Conservation (phyloP, 2,113 vertebrate genomes). For the Pseudonaja textilis region DNA sequence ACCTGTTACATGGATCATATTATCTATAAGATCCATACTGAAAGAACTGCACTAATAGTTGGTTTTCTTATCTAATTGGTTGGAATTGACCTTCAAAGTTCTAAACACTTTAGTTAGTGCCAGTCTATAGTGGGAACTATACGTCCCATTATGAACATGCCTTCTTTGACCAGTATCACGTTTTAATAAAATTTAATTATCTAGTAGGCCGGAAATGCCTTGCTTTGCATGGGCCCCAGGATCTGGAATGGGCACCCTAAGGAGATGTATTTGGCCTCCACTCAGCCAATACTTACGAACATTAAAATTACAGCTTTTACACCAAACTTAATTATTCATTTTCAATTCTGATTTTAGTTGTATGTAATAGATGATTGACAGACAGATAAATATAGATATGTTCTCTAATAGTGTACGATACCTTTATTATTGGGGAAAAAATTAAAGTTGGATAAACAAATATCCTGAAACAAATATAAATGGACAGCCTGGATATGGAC, state of each 20-base stretch:
- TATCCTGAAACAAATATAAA: not conserved
- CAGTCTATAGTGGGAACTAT: not conserved
- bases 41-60: not conserved
- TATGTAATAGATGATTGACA: not conserved
- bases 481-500: not conserved
- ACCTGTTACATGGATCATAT: not conserved
- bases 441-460: not conserved
- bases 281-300: not conserved
- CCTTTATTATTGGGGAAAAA: not conserved
- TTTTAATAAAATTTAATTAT: not conserved
- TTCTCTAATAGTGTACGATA: not conserved
- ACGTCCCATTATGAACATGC: not conserved
- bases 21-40: not conserved
- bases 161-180: not conserved
- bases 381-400: not conserved
- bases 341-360: not conserved
- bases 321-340: not conserved
- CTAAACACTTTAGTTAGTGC: not conserved
- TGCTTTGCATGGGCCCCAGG: not conserved
- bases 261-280: not conserved
- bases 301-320: not conserved
- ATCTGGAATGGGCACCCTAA: not conserved
- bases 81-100: not conserved
- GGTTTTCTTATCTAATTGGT: not conserved
- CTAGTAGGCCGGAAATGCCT: not conserved